Evolutionary conservation across 2,888 invertebrate genomes (phyloP).

Genomic region (Spicauda simplicius): DNA sequence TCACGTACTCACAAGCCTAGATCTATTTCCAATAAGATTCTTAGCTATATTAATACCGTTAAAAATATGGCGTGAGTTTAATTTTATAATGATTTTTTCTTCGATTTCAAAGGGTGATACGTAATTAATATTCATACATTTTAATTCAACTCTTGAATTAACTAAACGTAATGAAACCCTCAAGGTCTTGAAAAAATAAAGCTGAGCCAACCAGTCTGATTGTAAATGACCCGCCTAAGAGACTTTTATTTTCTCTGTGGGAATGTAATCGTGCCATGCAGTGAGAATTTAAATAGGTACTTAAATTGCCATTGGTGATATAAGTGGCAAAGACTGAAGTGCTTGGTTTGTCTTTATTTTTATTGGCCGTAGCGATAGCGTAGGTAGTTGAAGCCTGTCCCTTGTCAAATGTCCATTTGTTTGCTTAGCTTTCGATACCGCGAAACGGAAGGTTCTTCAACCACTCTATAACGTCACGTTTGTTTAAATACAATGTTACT

Average conservation of each 20-base stretch:
- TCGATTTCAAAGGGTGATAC: no score
- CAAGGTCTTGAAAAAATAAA: no score
- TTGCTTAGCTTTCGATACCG: constrained; percentile 24
- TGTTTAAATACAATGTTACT: background rate
- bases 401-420: constrained; percentile 18
- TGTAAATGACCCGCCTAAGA: constrained; percentile 1
- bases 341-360: constrained; percentile 35
- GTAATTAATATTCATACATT: no score
- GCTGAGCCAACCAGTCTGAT: background rate
- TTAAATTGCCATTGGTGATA: constrained; percentile 22
- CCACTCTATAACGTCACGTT: background rate
- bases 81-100: no score
- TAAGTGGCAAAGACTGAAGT: constrained; percentile 30
- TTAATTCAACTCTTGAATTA: no score
- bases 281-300: constrained; percentile 24
- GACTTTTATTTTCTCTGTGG: background rate
- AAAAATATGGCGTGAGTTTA: no score
- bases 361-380: constrained; percentile 52
- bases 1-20: no score
- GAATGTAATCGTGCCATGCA: constrained; percentile 10
- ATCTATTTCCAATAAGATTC: no score
- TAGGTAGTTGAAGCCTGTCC: constrained; percentile 51
- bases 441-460: background rate
- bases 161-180: no score
- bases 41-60: no score